A percentile compares a stretch with the other conserved stretches of the same genome.
These are phyloP conservation scores for Hypocryptadius cinnamomeus DNA, from an alignment of 2,113 vertebrate species.

Conservation along the genomic window DNA sequence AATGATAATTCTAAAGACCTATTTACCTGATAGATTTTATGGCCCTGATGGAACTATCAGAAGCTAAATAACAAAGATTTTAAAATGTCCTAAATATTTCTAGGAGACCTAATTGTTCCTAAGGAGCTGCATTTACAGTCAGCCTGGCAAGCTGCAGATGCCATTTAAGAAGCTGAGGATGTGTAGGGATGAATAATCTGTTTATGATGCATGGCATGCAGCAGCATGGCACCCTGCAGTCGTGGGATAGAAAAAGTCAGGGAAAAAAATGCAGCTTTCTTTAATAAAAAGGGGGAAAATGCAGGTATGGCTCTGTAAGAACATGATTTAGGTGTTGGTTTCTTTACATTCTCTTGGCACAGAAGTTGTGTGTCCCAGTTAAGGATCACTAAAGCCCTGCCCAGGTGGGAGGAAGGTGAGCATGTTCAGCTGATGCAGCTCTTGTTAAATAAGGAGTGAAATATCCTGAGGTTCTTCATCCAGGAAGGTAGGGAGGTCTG, in stretches of 20 bases:
- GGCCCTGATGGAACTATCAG: constrained; percentile 42
- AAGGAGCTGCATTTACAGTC: not conserved
- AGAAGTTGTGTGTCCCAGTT: too few relatives aligned
- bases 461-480: not conserved
- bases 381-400: not conserved
- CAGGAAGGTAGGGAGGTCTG: not conserved
- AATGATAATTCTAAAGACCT: constrained; percentile 39
- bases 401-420: not conserved
- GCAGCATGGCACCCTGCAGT: not conserved
- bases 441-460: not conserved
- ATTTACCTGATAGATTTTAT: constrained; percentile 56
- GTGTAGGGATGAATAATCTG: not conserved
- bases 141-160: not conserved
- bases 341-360: not conserved
- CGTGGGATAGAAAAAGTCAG: not conserved
- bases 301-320: not conserved
- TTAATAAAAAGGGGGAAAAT: not conserved
- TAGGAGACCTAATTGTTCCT: not conserved
- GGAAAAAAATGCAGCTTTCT: not conserved
- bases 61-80: constrained; percentile 37
- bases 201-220: not conserved
- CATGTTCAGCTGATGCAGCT: not conserved
- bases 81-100: not conserved
- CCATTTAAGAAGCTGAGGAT: not conserved
- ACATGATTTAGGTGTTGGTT: not conserved